Conservation (phyloP, 2,797 vertebrate species). For the Podarcis lilfordi region DNA sequence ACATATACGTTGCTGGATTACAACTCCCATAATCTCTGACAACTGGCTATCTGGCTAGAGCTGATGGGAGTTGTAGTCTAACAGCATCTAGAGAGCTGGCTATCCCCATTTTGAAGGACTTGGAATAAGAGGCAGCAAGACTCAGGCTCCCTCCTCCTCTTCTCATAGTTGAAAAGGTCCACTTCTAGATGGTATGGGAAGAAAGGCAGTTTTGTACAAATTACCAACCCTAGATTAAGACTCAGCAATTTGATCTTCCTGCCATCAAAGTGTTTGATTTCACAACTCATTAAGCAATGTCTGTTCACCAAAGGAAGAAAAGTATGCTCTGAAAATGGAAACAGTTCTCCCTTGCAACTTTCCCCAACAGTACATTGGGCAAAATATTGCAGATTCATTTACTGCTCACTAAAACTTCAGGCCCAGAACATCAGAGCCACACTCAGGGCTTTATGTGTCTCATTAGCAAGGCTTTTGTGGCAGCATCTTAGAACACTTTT, state of each 20-base stretch:
- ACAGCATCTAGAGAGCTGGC: neutral
- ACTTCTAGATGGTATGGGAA: neutral
- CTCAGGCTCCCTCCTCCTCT: neutral
- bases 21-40: no score
- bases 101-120: neutral
- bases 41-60: no score
- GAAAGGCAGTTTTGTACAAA: neutral
- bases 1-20: no score
- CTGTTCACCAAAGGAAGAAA: neutral
- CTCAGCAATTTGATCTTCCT: neutral
- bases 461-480: neutral
- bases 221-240: neutral
- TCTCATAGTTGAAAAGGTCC: neutral
- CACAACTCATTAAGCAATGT: neutral
- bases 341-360: neutral
- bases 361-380: neutral
- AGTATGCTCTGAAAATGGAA: neutral
- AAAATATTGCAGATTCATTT: conserved; percentile 13
- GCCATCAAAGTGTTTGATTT: neutral
- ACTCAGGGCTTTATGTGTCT: neutral
- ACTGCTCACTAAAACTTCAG: neutral
- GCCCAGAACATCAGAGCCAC: neutral
- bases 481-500: neutral
- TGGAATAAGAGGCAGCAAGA: neutral
- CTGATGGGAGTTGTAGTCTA: no score